These are phyloP conservation scores for Saxidomus purpurata DNA, from an alignment of 1,140 invertebrate species.

Conservation along the genomic window DNA sequence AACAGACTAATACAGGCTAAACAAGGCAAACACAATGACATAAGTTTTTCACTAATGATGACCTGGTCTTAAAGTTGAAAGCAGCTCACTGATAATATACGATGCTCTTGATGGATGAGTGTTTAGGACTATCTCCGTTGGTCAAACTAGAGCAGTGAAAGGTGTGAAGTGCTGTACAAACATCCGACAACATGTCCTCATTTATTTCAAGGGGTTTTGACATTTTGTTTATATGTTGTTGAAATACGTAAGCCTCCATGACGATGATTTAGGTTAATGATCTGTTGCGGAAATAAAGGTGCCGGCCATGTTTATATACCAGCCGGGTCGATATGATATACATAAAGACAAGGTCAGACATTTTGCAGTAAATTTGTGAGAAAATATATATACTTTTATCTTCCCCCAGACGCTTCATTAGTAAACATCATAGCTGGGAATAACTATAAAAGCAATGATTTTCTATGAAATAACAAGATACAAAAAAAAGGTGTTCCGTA, in stretches of 20 bases:
- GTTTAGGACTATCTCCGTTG: not conserved
- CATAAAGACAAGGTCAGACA: not conserved
- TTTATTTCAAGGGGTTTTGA: conserved; percentile 45
- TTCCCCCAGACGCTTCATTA: not conserved
- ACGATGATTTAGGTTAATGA: not conserved
- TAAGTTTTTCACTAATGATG: no score
- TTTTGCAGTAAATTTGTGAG: not conserved
- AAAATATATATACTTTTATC: conserved; percentile 11
- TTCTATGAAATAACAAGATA: no score
- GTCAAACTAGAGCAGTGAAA: not conserved
- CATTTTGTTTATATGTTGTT: conserved; percentile 1
- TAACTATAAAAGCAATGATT: not conserved
- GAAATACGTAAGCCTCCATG: not conserved
- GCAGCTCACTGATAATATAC: not conserved
- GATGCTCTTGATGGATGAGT: not conserved
- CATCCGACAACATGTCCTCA: conserved; percentile 31
- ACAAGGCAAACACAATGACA: no score
- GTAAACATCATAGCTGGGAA: not conserved
- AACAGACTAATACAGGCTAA: no score
- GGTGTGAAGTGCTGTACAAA: conserved; percentile 21
- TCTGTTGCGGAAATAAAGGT: not conserved
- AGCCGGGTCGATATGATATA: not conserved
- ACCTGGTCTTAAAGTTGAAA: not conserved
- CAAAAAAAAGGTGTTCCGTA: no score
- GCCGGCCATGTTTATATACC: not conserved